Evolutionary conservation across 2,888 invertebrate species (phyloP), one percentile per base, ranked within the genome.

Genomic region (Coenonympha arcania): DNA sequence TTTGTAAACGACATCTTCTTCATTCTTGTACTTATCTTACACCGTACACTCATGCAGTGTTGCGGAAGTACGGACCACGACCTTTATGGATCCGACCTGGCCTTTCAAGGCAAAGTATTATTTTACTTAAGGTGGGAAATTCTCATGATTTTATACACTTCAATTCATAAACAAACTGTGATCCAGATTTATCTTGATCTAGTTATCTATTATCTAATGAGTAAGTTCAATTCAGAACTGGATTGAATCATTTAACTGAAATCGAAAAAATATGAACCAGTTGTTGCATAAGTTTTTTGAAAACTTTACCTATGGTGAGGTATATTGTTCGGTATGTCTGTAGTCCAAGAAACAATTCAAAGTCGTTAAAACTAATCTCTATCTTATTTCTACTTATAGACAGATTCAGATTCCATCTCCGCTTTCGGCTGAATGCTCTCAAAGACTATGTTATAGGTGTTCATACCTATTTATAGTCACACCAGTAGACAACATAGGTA

Each of bases 21-120:
- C 49, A 52, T 30, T 39, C 46, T 46, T 55, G 55, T 54, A 24
- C 39, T 15, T 39, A 39, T 24, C 24, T n/a, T n/a, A n/a, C n/a
- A n/a, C n/a, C n/a, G n/a, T n/a, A n/a, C n/a, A n/a, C n/a, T n/a
- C 20, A 52, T 31, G 37, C 9, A 40, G 19, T 52, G 46, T 42
- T 33, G 46, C 48, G 55, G 55, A 55, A 52, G 55, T 52, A 46
- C 15, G 20, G 37, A 19, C 36, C 18, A 15, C 39, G 45, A 55
- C 52, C 55, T 55, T 52, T 42, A 28, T 49, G 40, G 31, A 43
- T 45, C 36, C 41, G 15, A 37, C 37, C 24, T 43, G 46, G 48
- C 55, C 52, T 52, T 20, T 40, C 26, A 15, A 24, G 22, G 33
- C 30, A 18, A 46, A 28, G 48, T 39, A 34, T 52, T 34, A 34